These are phyloP conservation scores for Cnemophilus loriae DNA, from an alignment of 2,113 vertebrate species.

Conservation along the genomic window DNA sequence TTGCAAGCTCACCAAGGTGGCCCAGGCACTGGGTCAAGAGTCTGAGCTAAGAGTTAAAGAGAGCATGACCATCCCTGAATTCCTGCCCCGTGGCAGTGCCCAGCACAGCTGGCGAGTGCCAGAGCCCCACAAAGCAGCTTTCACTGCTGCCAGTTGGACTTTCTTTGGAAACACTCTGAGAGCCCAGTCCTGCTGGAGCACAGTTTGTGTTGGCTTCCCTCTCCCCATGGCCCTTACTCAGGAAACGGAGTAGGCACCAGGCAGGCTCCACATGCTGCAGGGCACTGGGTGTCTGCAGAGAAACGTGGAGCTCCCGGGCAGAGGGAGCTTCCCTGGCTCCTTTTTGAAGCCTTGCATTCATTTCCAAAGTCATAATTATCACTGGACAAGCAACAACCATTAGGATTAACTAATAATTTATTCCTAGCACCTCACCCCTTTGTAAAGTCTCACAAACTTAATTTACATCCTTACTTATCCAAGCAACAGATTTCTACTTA, in stretches of 20 bases:
- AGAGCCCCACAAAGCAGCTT: background rate
- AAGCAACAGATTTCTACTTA: background rate
- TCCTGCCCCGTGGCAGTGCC: background rate
- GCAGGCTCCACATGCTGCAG: background rate
- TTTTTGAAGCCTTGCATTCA: background rate
- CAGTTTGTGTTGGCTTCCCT: background rate
- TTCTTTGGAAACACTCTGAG: background rate
- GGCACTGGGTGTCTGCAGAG: background rate
- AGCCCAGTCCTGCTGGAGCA: background rate
- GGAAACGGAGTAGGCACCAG: background rate
- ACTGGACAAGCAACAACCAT: background rate
- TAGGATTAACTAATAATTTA: background rate
- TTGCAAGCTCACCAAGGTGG: background rate
- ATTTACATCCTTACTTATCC: background rate
- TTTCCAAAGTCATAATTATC: background rate
- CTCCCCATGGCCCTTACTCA: background rate
- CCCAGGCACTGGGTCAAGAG: background rate
- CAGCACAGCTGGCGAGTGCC: rapidly evolving
- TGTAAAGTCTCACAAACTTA: background rate
- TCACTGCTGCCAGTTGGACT: background rate
- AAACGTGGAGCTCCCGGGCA: background rate
- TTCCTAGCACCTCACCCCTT: background rate
- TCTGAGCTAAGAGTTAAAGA: background rate
- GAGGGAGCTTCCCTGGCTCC: background rate
- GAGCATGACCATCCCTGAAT: background rate